Evolutionary conservation across 2,113 vertebrate species (phyloP).

Genomic region (Albula goreensis): DNA sequence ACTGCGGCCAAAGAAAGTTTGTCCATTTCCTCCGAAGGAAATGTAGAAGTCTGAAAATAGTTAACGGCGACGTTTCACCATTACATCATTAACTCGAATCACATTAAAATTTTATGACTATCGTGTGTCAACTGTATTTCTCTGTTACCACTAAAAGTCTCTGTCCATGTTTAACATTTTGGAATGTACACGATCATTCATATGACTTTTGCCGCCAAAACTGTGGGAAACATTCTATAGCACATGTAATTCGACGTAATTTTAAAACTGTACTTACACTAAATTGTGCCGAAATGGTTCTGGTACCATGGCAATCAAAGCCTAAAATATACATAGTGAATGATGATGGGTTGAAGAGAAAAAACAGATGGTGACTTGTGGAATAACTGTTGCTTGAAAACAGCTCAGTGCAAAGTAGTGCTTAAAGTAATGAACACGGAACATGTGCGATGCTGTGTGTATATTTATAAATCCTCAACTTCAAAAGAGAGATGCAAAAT

Average conservation of each 20-base stretch:
- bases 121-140: not conserved
- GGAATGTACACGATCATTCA: not conserved
- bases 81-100: not conserved
- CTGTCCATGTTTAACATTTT: not conserved
- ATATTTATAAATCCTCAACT: not conserved
- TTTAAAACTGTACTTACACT: not conserved
- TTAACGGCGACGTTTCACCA: not conserved
- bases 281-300: not conserved
- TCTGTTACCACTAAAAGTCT: not conserved
- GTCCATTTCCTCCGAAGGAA: constrained; percentile 10
- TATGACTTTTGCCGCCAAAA: not conserved
- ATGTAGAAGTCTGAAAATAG: constrained; percentile 8
- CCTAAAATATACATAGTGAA: not conserved
- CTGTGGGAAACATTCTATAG: not conserved
- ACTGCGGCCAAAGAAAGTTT: not conserved
- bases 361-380: not conserved
- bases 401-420: not conserved
- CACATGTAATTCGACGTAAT: not conserved
- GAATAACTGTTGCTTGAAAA: not conserved
- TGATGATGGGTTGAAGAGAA: not conserved
- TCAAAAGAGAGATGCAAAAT: not conserved
- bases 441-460: not conserved
- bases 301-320: not conserved
- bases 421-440: not conserved
- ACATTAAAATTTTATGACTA: not conserved